These are phyloP conservation scores for Oreocharis arfaki DNA, from an alignment of 2,113 vertebrate genomes.

Conservation along the genomic window DNA sequence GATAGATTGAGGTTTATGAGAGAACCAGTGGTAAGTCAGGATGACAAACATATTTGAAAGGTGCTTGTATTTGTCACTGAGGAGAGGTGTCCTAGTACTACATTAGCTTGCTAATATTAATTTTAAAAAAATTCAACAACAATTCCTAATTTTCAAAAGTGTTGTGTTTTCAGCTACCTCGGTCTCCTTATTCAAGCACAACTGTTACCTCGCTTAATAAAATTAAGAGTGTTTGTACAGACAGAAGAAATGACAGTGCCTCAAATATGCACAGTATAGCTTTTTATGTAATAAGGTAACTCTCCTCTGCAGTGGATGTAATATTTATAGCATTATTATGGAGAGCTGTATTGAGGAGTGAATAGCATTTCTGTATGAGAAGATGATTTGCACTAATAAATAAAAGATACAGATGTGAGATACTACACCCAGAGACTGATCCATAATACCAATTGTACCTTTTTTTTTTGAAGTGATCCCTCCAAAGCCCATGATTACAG, in stretches of 20 bases:
- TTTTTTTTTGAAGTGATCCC: neutral
- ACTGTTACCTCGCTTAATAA: neutral
- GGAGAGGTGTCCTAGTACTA: neutral
- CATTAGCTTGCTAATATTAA: neutral
- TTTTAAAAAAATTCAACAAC: neutral
- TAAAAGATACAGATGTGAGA: neutral
- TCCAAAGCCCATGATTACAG: neutral
- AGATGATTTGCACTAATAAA: neutral
- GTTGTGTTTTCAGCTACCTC: neutral
- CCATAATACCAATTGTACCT: neutral
- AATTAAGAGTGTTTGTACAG: neutral
- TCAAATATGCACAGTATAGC: neutral
- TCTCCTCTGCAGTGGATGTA: neutral
- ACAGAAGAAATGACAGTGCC: neutral
- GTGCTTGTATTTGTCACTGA: neutral
- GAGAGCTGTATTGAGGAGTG: neutral
- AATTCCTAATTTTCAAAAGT: neutral
- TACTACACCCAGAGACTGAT: neutral
- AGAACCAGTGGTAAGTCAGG: neutral
- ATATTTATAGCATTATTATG: neutral
- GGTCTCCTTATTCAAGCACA: neutral
- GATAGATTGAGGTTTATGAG: neutral
- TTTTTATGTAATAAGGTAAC: neutral
- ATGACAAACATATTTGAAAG: neutral
- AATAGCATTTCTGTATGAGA: neutral